phyloP scores from a whole-genome alignment of 1,140 invertebrate species.

The Hetaerina americana region DNA sequence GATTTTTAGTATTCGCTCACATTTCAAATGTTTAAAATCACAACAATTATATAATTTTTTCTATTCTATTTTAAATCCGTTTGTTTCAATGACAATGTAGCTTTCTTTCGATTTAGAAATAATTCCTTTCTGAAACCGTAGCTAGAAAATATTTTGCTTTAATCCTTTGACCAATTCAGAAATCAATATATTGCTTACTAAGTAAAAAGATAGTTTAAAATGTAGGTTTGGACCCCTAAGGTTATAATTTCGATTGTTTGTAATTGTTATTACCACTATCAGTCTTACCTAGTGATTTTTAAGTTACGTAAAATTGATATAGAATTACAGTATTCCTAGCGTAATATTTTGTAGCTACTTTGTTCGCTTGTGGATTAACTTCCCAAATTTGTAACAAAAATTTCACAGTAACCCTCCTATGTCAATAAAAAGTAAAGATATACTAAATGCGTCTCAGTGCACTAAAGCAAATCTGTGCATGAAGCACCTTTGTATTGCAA shows the following conservation, averaged over 20 bases:
- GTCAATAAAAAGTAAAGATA: too few relatives aligned
- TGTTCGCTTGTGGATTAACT: neutral
- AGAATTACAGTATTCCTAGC: neutral
- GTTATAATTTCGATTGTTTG: neutral
- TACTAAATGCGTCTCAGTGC: too few relatives aligned
- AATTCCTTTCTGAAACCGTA: neutral
- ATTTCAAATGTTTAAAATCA: neutral
- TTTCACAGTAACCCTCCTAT: too few relatives aligned
- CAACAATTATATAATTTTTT: neutral
- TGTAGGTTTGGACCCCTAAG: neutral
- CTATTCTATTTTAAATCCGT: neutral
- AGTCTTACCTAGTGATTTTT: neutral
- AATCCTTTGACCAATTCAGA: neutral
- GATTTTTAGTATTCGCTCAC: neutral
- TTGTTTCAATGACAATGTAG: neutral
- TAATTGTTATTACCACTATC: neutral
- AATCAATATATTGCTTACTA: neutral
- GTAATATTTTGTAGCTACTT: neutral
- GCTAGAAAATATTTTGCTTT: neutral
- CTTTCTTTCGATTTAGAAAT: neutral
- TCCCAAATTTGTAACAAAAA: too few relatives aligned
- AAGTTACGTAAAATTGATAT: neutral
- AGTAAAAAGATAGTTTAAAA: neutral
- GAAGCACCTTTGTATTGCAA: too few relatives aligned
- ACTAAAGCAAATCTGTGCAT: too few relatives aligned